Evolutionary conservation across 2,797 vertebrate species (phyloP), one percentile per base, ranked within the genome.

Genomic region (Nyctibius grandis): DNA sequence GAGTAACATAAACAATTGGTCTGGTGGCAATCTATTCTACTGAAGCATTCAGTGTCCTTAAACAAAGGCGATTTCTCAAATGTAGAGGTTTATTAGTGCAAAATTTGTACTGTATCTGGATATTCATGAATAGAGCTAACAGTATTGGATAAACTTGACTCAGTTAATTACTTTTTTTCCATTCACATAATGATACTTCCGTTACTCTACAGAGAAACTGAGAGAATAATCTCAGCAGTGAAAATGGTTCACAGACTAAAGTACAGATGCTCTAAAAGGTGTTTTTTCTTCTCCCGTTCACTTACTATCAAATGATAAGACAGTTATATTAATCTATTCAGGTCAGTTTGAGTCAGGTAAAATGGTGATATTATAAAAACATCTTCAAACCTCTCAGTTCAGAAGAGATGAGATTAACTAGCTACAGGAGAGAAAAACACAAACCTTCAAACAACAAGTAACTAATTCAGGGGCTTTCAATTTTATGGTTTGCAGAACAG

Each of bases 381-480:
- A 18, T 74, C 79, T 76, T 69, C 82, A 73, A 76, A 93, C 47
- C 9, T 18, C 68, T 89, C 72, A 6, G n/a, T 92, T 84, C 85
- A 79, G 63, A 91, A 79, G 40, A 70, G 44, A 70, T 48, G 57
- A 94, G 68, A 91, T 67, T 84, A 94, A 79, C 54, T 78, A 40
- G 59, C 29, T 79, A 42, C 28, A 85, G 65, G n/a, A 89, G 47
- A 81, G 74, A 90, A 95, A 94, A 78, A 6, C 1, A 70, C 26
- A 67, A 74, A 67, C 33, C 68, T 83, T 90, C 53, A 95, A 88
- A 82, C 40, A 63, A 5, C 20, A 80, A 80, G 11, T 72, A 79
- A 97, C 93, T 94, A 92, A 94, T 91, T 81, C 69, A 85, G 23
- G 25, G 65, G 33, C 5, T 96, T 97, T 94, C 92, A 84, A 75